Conservation (phyloP, 2,888 invertebrate species). For the Aporophyla nigra region DNA sequence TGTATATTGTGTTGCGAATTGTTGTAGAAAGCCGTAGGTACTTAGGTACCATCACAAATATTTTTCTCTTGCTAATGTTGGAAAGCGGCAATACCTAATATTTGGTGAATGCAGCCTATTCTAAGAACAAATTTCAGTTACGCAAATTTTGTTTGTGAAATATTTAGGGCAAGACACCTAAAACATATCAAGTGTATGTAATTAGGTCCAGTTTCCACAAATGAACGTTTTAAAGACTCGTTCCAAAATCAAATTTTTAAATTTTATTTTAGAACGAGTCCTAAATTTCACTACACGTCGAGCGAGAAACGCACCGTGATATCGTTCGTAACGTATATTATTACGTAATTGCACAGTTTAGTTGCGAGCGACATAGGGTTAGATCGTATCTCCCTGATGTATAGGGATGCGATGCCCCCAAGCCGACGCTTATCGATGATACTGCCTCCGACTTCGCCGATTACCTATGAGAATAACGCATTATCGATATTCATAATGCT, state of each 20-base stretch:
- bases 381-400: constrained; percentile 85
- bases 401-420: constrained; percentile 79
- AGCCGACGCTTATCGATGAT: constrained; percentile 79
- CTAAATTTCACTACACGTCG: constrained; percentile 5
- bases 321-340: constrained; percentile 58
- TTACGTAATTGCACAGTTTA: constrained; percentile 80
- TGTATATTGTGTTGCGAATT: constrained; percentile 11
- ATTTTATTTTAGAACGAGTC: neutral
- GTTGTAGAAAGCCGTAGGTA: constrained; percentile 14
- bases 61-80: neutral
- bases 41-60: neutral
- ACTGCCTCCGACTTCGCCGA: constrained; percentile 73
- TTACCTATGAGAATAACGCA: constrained; percentile 72
- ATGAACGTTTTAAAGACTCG: neutral
- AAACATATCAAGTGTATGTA: neutral
- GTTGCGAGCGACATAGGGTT: constrained; percentile 79
- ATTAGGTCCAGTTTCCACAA: neutral
- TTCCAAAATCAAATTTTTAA: constrained; percentile 1
- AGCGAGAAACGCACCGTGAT: constrained; percentile 24
- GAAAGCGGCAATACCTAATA: neutral
- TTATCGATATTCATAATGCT: constrained; percentile 79
- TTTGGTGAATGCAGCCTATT: neutral
- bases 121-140: neutral
- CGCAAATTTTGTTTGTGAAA: neutral
- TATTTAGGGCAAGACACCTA: neutral